These are phyloP conservation scores for Lepidurus apus DNA, from an alignment of 1,140 invertebrate genomes.

Conservation along the genomic window DNA sequence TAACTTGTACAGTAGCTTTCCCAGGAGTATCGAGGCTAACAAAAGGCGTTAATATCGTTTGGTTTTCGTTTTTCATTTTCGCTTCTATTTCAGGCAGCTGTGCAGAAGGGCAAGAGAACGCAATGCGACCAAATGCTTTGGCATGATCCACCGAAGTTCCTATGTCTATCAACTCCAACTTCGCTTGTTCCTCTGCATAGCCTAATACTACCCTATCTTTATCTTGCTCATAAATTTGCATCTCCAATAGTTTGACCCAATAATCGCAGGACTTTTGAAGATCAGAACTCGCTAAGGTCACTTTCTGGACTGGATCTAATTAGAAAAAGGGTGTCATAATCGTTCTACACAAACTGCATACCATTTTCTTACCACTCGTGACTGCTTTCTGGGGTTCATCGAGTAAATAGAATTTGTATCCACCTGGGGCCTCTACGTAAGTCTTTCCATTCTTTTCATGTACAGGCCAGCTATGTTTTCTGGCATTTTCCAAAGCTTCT, in stretches of 20 bases:
- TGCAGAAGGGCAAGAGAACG: slow-evolving; percentile 76
- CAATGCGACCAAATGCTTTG: slow-evolving; percentile 91
- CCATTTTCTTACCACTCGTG: slow-evolving; percentile 53
- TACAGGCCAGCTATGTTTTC: slow-evolving; percentile 58
- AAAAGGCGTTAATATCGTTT: slow-evolving; percentile 78
- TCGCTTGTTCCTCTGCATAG: slow-evolving; percentile 66
- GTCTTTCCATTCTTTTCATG: slow-evolving; percentile 54
- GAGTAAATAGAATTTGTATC: slow-evolving; percentile 78
- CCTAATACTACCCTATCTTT: slow-evolving; percentile 51
- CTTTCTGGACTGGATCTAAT: slow-evolving; percentile 74
- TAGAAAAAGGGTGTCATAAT: slow-evolving; percentile 35
- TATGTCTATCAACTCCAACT: slow-evolving; percentile 67
- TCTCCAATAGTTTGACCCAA: slow-evolving; percentile 71
- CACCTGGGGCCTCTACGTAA: slow-evolving; percentile 74
- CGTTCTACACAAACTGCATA: background rate
- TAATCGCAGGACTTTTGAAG: slow-evolving; percentile 68
- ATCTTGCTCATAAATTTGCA: slow-evolving; percentile 59
- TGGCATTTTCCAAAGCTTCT: slow-evolving; percentile 66
- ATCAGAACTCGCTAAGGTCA: slow-evolving; percentile 72
- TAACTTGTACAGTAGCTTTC: slow-evolving; percentile 90
- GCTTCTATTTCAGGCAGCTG: slow-evolving; percentile 68
- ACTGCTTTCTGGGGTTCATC: slow-evolving; percentile 60
- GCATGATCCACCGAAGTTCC: slow-evolving; percentile 67
- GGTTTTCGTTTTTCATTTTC: slow-evolving; percentile 62
- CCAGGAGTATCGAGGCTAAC: slow-evolving; percentile 90